Evolutionary conservation across 2,797 vertebrate species (phyloP).

Genomic region (Peromyscus attwateri): DNA sequence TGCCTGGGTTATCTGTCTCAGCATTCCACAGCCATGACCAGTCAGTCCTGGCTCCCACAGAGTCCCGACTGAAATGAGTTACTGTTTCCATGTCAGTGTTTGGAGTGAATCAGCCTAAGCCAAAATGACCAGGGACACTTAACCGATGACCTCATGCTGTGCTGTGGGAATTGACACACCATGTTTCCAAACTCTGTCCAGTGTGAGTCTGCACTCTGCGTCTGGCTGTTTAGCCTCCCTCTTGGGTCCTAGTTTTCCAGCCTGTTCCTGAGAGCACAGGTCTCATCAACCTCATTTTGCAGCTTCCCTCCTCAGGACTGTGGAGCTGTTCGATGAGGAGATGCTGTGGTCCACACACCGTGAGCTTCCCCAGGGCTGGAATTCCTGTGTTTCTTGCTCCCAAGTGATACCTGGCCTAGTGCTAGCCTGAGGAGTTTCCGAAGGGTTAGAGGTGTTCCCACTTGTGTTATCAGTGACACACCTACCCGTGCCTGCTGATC

Average conservation of each 20-base stretch:
- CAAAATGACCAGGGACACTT: background rate
- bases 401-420: fast-evolving
- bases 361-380: background rate
- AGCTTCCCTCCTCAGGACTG: background rate
- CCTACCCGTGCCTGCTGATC: background rate
- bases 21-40: conserved; percentile 43
- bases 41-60: background rate
- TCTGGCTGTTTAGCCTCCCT: background rate
- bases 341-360: background rate
- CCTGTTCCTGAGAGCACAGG: background rate
- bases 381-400: background rate
- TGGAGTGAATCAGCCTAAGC: conserved; percentile 15
- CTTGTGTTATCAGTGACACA: background rate
- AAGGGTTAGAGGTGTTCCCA: background rate
- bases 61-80: background rate
- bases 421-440: background rate
- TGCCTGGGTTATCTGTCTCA: background rate
- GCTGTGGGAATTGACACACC: background rate
- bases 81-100: conserved; percentile 35
- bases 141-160: conserved; percentile 45
- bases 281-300: background rate
- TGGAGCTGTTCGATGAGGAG: background rate
- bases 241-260: background rate
- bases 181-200: background rate
- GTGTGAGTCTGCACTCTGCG: background rate